These are phyloP conservation scores for Stegastes partitus DNA, from an alignment of 2,113 vertebrate species.

Conservation along the genomic window DNA sequence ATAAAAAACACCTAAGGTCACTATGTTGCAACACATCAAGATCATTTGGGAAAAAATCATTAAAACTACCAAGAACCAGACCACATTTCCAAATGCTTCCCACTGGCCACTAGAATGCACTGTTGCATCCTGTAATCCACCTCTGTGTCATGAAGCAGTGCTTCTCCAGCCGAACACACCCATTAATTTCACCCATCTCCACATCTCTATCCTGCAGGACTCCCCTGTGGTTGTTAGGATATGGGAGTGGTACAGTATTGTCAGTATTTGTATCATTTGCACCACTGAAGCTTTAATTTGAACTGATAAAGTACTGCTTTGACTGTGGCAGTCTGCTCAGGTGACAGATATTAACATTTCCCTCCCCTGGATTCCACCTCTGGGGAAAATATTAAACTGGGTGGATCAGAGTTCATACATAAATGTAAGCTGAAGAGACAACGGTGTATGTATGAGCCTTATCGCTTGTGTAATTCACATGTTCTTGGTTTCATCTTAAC, in stretches of 20 bases:
- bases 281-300: slow-evolving; percentile 56
- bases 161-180: slow-evolving; percentile 54
- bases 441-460: slow-evolving; percentile 3
- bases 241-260: slow-evolving; percentile 50
- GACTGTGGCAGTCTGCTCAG: slow-evolving; percentile 43
- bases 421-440: slow-evolving; percentile 55
- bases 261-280: slow-evolving; percentile 59
- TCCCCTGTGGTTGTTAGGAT: slow-evolving; percentile 63
- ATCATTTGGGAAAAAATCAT: slow-evolving; percentile 2
- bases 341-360: slow-evolving; percentile 63
- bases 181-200: slow-evolving; percentile 56
- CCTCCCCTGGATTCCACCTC: slow-evolving; percentile 52
- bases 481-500: slow-evolving; percentile 43
- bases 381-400: slow-evolving; percentile 54
- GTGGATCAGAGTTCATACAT: slow-evolving; percentile 69
- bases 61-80: not conserved
- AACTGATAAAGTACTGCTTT: slow-evolving; percentile 59
- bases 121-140: slow-evolving; percentile 72
- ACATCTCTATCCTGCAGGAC: slow-evolving; percentile 45
- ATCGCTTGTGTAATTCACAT: slow-evolving; percentile 47
- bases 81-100: not conserved
- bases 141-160: slow-evolving; percentile 6
- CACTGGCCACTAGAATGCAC: slow-evolving; percentile 70
- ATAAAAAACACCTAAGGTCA: not conserved
- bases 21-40: not conserved